phyloP scores from a whole-genome alignment of 1,140 invertebrate genomes.

The Drosophila cardini region DNA sequence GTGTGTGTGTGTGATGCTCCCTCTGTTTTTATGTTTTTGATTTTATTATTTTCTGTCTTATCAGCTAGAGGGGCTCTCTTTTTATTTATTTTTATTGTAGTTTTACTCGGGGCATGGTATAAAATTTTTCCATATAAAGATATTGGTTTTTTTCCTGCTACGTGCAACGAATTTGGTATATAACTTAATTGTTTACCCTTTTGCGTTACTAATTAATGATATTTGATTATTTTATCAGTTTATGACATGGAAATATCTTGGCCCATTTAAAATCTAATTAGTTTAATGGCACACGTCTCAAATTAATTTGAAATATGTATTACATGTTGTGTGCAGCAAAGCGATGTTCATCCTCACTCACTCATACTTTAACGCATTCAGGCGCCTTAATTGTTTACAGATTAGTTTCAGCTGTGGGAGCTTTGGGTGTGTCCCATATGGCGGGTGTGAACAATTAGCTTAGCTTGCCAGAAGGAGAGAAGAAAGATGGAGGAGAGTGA shows the following conservation, averaged over 20 bases:
- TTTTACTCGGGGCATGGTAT: conserved; percentile 1
- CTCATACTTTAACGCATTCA: background rate
- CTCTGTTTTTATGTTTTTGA: conserved; percentile 26
- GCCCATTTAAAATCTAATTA: conserved; percentile 63
- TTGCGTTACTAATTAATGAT: conserved; percentile 48
- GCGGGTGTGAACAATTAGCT: conserved; percentile 77
- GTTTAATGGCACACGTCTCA: conserved; percentile 72
- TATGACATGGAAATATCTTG: conserved; percentile 16
- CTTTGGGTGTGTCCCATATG: conserved; percentile 57
- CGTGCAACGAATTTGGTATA: conserved; percentile 37
- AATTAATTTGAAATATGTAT: conserved; percentile 69
- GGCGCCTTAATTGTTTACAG: conserved; percentile 72
- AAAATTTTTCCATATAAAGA: conserved; percentile 62
- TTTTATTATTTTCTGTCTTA: conserved; percentile 51
- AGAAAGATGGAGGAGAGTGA: background rate
- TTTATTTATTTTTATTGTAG: conserved; percentile 28
- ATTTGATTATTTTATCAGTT: conserved; percentile 43
- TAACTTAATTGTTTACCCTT: conserved; percentile 38
- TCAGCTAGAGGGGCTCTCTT: conserved; percentile 37
- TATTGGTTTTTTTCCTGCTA: conserved; percentile 19
- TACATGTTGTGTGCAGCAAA: conserved; percentile 35
- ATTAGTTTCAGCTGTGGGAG: conserved; percentile 64
- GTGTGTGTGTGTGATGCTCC: conserved; percentile 18
- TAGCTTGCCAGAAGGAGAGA: conserved; percentile 15
- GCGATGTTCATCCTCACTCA: conserved; percentile 18